Base-by-base conservation (phyloP, 1,140 invertebrate genomes). In the Pissodes strobi region DNA sequence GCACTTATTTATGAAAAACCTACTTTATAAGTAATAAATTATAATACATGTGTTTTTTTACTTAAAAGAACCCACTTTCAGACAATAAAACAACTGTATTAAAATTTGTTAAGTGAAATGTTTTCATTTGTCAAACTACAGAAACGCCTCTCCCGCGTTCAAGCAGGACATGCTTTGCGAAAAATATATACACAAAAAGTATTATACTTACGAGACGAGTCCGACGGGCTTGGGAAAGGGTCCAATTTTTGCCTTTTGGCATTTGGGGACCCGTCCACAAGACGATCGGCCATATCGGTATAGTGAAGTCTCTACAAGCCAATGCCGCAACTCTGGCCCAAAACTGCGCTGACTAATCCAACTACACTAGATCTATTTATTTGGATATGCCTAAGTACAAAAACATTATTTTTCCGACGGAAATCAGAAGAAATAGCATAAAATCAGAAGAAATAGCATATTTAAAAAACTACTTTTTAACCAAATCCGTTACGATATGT, bases 181-280 rank as follows among this genome's bases (percentile, higher is more conserved):
- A 70, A 72, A 70, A 70, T 70, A 70, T 70, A 73, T 63, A 72
- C 23, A 64, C 56, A 59, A 64, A 34, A 22, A 22, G 9, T 0
- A 38, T 2, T 46, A 9, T 45, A 66, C 84, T 87, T 83, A 92
- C 91, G 91, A 79, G 88, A 86, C 68, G 87, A 87, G 79, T 93
- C 91, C 67, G 89, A 90, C 66, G 89, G 83, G 70, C 89, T 87
- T 82, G 89, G 88, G 79, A 90, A 90, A 74, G 88, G 86, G 82
- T 94, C 92, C 79, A 95, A 87, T 84, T 95, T 95, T 74, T 87
- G 88, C 86, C 93, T 90, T 87, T 97, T 96, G 76, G 77, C 74
- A 78, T 88, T 92, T 79, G 93, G 93, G 85, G 93, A 93, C 77
- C 92, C 92, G 85, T 97, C 93, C 79, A 93, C 90, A 82, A 94